Percentiles rank a stretch among this genome's conserved stretches.
Evolutionary conservation across 1,140 invertebrate species (phyloP).

Genomic region (Helicoverpa armigera): DNA sequence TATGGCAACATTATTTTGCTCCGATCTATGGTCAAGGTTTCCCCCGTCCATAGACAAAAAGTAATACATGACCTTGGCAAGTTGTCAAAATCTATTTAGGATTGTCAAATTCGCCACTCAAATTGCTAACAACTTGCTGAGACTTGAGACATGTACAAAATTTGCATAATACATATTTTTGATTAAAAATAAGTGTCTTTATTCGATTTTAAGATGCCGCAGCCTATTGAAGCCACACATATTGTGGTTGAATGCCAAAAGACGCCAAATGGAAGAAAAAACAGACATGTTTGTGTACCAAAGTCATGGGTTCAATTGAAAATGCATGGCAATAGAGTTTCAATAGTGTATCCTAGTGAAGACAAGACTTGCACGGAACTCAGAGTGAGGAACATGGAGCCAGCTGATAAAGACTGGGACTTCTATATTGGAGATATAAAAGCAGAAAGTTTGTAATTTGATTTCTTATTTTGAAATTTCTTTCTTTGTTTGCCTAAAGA

Average conservation of each 20-base stretch:
- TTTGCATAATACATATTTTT: no score
- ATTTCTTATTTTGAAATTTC: no score
- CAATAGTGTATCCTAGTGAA: background rate
- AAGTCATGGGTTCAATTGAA: background rate
- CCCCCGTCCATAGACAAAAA: no score
- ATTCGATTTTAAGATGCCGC: background rate
- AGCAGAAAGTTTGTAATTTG: background rate
- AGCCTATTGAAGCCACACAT: background rate
- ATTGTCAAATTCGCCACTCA: no score
- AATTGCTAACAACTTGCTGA: no score
- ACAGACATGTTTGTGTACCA: background rate
- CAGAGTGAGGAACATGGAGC: background rate
- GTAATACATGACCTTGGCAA: no score
- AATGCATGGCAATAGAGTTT: background rate
- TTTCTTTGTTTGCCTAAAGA: no score
- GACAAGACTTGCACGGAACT: background rate
- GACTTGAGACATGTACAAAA: no score
- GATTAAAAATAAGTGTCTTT: background rate
- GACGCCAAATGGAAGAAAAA: background rate
- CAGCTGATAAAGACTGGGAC: background rate
- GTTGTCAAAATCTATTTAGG: no score
- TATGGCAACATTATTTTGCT: no score
- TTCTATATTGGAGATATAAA: background rate
- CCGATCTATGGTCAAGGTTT: no score
- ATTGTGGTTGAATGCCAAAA: background rate